phyloP scores from a whole-genome alignment of 2,113 vertebrate genomes.

The Machaerirhynchus nigripectus region DNA sequence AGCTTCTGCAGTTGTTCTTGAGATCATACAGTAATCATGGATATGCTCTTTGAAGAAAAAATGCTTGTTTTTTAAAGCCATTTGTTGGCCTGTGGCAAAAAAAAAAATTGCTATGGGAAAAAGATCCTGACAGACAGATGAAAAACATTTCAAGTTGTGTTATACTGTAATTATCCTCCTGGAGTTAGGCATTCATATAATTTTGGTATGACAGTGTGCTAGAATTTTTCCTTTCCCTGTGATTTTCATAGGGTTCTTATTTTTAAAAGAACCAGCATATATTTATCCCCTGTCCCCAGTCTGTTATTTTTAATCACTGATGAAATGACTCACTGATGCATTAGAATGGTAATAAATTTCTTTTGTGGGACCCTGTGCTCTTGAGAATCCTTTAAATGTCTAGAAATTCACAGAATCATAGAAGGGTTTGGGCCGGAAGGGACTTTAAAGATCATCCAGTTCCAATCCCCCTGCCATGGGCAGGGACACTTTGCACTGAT shows the following conservation, averaged over 20 bases:
- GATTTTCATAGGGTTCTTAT: constrained; percentile 4
- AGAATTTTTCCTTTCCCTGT: background rate
- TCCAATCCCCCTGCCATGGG: no score
- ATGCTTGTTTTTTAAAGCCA: background rate
- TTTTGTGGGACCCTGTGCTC: background rate
- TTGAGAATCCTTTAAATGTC: background rate
- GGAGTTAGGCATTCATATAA: constrained; percentile 18
- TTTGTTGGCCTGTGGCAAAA: constrained; percentile 29
- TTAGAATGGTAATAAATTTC: background rate
- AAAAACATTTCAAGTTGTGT: constrained; percentile 38
- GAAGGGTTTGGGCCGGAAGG: background rate
- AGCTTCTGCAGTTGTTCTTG: background rate
- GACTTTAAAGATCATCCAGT: background rate
- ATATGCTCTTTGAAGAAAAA: constrained; percentile 28
- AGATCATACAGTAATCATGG: background rate
- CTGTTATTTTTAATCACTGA: background rate
- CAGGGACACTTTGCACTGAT: background rate
- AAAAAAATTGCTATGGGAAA: background rate
- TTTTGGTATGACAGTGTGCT: background rate
- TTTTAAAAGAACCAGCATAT: background rate
- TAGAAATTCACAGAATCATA: background rate
- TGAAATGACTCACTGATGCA: background rate
- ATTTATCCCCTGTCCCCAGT: background rate
- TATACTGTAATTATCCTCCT: constrained; percentile 50
- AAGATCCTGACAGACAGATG: constrained; percentile 44